A percentile compares a stretch with the other conserved stretches of the same genome.
Evolutionary conservation across 1,140 invertebrate genomes (phyloP).

Genomic region (Bradynema listronoti): DNA sequence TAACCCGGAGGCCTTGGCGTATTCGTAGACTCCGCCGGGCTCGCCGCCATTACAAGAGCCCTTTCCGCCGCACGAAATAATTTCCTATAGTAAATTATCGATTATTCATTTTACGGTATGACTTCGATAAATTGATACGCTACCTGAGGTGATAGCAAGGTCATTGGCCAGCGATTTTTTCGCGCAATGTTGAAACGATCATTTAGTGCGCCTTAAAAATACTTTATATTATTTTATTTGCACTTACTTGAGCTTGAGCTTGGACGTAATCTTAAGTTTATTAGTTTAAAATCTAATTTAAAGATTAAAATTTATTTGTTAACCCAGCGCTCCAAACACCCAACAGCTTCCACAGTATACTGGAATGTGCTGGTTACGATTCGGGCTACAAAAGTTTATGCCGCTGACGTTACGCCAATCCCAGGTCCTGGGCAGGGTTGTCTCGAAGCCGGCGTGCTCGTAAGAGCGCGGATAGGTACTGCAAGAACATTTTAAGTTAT

Average conservation of each 20-base stretch:
- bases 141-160: conserved; percentile 50
- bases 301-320: neutral
- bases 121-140: neutral
- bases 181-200: conserved; percentile 57
- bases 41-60: conserved; percentile 61
- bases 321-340: conserved; percentile 55
- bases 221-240: neutral
- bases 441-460: conserved; percentile 45
- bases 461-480: conserved; percentile 42
- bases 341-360: conserved; percentile 56
- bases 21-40: conserved; percentile 58
- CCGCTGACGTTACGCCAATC: conserved; percentile 62
- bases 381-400: conserved; percentile 60
- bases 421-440: conserved; percentile 57
- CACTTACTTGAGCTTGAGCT: neutral
- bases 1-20: conserved; percentile 60
- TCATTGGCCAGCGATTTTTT: conserved; percentile 57
- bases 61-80: conserved; percentile 60
- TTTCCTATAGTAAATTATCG: conserved; percentile 22
- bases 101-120: neutral
- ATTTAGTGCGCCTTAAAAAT: conserved; percentile 46
- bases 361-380: conserved; percentile 59
- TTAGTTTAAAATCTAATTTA: neutral
- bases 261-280: neutral
- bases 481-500: neutral